A percentile compares a stretch with the other conserved stretches of the same genome.
These are phyloP conservation scores for Apamea anceps DNA, from an alignment of 2,888 invertebrate species.

Conservation along the genomic window DNA sequence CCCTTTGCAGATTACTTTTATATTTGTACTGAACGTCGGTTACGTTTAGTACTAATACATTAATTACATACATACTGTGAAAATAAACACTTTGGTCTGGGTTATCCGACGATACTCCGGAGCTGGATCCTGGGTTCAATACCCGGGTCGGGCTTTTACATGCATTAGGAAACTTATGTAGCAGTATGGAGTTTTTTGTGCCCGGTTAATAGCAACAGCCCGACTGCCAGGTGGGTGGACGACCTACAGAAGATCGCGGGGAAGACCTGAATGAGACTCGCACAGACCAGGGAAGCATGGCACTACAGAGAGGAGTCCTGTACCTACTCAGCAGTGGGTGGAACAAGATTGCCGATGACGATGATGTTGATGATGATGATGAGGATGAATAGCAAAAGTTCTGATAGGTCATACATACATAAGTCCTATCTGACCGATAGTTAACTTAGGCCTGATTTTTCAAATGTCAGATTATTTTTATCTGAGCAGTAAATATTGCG, in stretches of 20 bases:
- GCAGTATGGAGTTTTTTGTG: neutral
- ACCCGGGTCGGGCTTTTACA: neutral
- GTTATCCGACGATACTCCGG: neutral
- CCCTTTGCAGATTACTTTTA: slow-evolving; percentile 61
- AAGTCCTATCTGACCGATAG: neutral
- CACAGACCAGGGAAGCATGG: neutral
- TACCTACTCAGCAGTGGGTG: neutral
- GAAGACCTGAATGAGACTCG: neutral
- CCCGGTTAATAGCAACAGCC: no score
- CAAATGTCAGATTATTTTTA: no score
- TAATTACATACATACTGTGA: slow-evolving; percentile 5
- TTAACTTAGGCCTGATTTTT: no score
- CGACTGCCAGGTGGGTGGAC: neutral
- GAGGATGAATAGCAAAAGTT: neutral
- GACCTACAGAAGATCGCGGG: neutral
- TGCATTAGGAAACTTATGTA: neutral
- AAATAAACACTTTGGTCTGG: neutral
- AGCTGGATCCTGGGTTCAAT: neutral
- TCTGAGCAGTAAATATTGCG: no score
- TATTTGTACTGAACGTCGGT: slow-evolving; percentile 52
- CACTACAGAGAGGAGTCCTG: neutral
- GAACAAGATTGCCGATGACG: neutral
- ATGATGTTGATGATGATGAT: neutral
- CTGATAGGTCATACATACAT: no score
- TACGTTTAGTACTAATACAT: slow-evolving; percentile 33